These are phyloP conservation scores for Sipha flava DNA, from an alignment of 1,140 invertebrate genomes.

Conservation along the genomic window DNA sequence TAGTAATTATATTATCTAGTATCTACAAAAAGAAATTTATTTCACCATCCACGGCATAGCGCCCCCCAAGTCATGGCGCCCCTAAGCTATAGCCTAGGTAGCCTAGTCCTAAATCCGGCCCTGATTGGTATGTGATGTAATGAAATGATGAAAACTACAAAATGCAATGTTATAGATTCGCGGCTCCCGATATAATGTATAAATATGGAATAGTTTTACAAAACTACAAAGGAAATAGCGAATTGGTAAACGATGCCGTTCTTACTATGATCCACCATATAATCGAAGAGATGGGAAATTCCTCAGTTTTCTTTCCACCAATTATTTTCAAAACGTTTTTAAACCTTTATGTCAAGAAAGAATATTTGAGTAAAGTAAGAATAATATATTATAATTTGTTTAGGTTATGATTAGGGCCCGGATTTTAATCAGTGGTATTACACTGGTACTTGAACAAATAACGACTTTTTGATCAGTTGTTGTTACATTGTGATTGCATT, in stretches of 20 bases:
- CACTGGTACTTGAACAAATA: too few relatives aligned
- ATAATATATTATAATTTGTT: neutral
- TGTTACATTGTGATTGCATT: too few relatives aligned
- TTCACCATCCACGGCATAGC: too few relatives aligned
- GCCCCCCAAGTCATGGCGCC: too few relatives aligned
- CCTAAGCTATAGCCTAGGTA: too few relatives aligned
- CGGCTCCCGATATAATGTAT: neutral
- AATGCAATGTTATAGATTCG: neutral
- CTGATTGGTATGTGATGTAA: too few relatives aligned
- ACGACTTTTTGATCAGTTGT: too few relatives aligned
- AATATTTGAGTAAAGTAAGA: neutral
- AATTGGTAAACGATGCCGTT: neutral
- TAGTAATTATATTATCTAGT: too few relatives aligned
- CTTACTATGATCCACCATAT: conserved; percentile 15
- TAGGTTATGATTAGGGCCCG: too few relatives aligned
- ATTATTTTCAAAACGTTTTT: conserved; percentile 4
- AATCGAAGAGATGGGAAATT: neutral
- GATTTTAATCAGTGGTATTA: too few relatives aligned
- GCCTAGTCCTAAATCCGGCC: too few relatives aligned
- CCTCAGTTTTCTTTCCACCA: neutral
- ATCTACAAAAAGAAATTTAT: neutral
- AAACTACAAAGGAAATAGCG: neutral
- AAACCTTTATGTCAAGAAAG: neutral
- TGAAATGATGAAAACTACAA: neutral
- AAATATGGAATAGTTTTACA: neutral